Conservation (phyloP, 2,797 vertebrate genomes). For the Martes flavigula region DNA sequence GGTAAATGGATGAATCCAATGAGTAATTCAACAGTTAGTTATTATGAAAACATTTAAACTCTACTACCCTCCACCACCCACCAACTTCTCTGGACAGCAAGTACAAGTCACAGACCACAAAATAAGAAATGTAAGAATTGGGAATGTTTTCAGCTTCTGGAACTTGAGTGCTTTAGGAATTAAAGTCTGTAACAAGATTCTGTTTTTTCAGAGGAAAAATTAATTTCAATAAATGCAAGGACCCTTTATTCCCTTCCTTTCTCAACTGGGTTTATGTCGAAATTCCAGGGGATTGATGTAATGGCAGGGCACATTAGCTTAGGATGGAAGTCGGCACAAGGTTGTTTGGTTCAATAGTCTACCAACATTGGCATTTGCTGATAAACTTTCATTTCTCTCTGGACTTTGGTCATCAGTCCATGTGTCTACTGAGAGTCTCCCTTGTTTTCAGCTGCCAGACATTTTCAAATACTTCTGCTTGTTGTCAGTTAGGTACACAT, state of each 20-base stretch:
- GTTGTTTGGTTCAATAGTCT: neutral
- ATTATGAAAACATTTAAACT: neutral
- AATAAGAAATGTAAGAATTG: neutral
- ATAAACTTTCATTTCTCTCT: neutral
- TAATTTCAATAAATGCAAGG: neutral
- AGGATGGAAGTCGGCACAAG: too few relatives aligned
- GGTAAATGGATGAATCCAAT: neutral
- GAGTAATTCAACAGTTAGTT: neutral
- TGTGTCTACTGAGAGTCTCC: neutral
- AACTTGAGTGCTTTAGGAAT: neutral
- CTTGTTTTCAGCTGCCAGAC: neutral
- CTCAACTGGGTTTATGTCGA: neutral
- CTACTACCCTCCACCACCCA: neutral
- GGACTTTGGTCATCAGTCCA: neutral
- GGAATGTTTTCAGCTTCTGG: neutral
- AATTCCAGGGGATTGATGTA: neutral
- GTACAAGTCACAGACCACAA: neutral
- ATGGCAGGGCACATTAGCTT: neutral
- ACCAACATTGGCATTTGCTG: neutral
- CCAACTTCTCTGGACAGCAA: neutral
- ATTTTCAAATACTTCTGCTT: neutral
- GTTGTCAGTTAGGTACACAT: too few relatives aligned
- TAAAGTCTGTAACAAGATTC: neutral
- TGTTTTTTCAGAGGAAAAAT: neutral
- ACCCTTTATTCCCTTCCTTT: neutral